Conservation (phyloP, 2,888 invertebrate species). For the Synanthedon formicaeformis region DNA sequence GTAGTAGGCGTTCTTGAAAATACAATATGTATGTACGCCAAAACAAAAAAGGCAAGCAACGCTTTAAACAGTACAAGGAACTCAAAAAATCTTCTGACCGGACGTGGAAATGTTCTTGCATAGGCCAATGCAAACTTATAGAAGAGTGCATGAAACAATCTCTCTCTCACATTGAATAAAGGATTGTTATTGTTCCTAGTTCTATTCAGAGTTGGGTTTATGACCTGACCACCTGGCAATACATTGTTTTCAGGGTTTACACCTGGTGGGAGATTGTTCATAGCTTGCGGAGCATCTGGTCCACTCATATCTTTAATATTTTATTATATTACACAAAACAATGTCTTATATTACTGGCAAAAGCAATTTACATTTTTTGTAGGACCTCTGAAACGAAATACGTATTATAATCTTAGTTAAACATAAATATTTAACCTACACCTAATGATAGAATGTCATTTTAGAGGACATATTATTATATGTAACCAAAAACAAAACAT, state of each 20-base stretch:
- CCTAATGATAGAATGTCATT: conserved; percentile 18
- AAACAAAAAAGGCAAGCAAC: conserved; percentile 83
- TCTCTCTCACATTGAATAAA: conserved; percentile 86
- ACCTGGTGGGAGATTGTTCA: conserved; percentile 59
- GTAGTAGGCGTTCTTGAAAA: conserved; percentile 94
- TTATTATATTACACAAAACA: not conserved
- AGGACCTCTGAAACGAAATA: conserved; percentile 40
- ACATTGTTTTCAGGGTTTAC: conserved; percentile 66
- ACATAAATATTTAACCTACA: conserved; percentile 22
- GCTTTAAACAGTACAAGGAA: conserved; percentile 85
- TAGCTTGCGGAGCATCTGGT: conserved; percentile 41
- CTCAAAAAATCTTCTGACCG: conserved; percentile 84
- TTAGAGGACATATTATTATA: conserved; percentile 25
- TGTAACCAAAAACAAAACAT: conserved; percentile 4
- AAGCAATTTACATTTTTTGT: conserved; percentile 27
- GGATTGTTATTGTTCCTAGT: conserved; percentile 78
- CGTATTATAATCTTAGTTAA: conserved; percentile 1
- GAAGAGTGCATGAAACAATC: conserved; percentile 95
- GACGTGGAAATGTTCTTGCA: conserved; percentile 89
- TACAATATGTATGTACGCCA: conserved; percentile 94
- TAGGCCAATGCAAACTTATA: conserved; percentile 92
- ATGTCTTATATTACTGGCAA: not conserved
- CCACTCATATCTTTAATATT: conserved; percentile 31
- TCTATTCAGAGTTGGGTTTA: conserved; percentile 63
- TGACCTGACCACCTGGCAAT: conserved; percentile 66